Evolutionary conservation across 2,113 vertebrate genomes (phyloP).

Genomic region (Narcine bancroftii): DNA sequence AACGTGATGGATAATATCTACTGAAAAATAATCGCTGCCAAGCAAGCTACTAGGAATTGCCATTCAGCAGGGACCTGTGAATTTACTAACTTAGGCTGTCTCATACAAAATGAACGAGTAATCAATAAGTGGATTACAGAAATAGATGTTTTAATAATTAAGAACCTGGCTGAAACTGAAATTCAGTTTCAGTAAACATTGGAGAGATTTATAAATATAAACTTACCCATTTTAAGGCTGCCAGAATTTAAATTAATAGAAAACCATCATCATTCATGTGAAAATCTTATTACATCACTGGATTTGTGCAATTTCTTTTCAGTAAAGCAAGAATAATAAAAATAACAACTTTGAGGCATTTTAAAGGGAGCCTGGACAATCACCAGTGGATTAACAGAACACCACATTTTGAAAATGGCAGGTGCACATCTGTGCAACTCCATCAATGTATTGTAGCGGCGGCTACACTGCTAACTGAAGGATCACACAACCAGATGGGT

Average conservation of each 20-base stretch:
- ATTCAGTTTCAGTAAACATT: slow-evolving; percentile 52
- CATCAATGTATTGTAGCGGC: too few relatives aligned
- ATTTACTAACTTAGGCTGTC: slow-evolving; percentile 44
- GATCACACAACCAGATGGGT: too few relatives aligned
- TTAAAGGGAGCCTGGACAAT: not conserved
- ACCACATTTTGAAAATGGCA: not conserved
- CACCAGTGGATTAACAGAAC: not conserved
- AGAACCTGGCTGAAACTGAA: slow-evolving; percentile 50
- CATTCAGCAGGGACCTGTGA: slow-evolving; percentile 40
- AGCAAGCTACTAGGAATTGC: slow-evolving; percentile 40
- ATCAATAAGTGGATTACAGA: slow-evolving; percentile 52
- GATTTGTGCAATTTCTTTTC: not conserved
- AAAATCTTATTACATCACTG: not conserved
- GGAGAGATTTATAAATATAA: slow-evolving; percentile 48
- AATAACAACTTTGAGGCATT: not conserved
- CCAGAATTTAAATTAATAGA: slow-evolving; percentile 44
- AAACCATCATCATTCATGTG: not conserved
- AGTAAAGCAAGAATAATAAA: not conserved
- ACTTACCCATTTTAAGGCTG: slow-evolving; percentile 42
- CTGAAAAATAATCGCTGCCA: slow-evolving; percentile 45
- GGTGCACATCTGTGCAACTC: not conserved
- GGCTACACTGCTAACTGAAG: too few relatives aligned
- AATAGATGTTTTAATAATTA: slow-evolving; percentile 64
- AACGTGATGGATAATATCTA: slow-evolving; percentile 46
- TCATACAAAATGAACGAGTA: slow-evolving; percentile 46